Base-by-base conservation (phyloP, 2,797 vertebrate genomes). In the Trematomus bernacchii region DNA sequence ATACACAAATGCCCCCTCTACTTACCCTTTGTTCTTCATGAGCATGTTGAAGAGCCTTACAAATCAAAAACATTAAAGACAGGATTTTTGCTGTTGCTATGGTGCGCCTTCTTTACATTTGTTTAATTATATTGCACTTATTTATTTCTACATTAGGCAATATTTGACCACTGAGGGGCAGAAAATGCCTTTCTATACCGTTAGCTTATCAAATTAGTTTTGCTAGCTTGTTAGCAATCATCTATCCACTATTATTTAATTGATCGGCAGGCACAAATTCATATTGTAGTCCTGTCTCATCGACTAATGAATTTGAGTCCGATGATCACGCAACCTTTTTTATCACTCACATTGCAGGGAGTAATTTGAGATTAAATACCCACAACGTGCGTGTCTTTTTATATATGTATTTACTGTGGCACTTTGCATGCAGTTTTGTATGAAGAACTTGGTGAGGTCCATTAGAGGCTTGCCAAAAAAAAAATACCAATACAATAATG, bases 1-100 rank as follows among this genome's bases (percentile, higher is more conserved):
- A 19, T 33, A 43, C 66, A 52, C 47, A 62, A 67, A 76, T 61
- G 58, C 70, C 37, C 50, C 5, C 12, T 18, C 67, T 16, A 58
- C 46, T 54, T 42, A 18, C 53, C 43, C 47, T 68, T 60, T 47
- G 51, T 21, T 58, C 46, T 59, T 57, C 6, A 4, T 12, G 10
- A 10, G 2, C 19, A 27, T 30, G 18, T 10, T 40, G 15, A 23
- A 46, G 16, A 63, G 3, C 13, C 6, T 21, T 21, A 33, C 10
- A 0, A 44, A 67, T 30, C 2, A 19, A 40, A 59, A 62, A 51
- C 13, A 40, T 21, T 9, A 59, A 16, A n/a, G 16, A n/a, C 0
- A 14, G 46, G 43, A 43, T 40, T 58, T 68, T 50, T 0, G 2
- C 13, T 61, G 11, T 23, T 68, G 21, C 53, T 66, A 54, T 10